These are phyloP conservation scores for Hormaphis cornu DNA, from an alignment of 1,140 invertebrate species.

Conservation along the genomic window DNA sequence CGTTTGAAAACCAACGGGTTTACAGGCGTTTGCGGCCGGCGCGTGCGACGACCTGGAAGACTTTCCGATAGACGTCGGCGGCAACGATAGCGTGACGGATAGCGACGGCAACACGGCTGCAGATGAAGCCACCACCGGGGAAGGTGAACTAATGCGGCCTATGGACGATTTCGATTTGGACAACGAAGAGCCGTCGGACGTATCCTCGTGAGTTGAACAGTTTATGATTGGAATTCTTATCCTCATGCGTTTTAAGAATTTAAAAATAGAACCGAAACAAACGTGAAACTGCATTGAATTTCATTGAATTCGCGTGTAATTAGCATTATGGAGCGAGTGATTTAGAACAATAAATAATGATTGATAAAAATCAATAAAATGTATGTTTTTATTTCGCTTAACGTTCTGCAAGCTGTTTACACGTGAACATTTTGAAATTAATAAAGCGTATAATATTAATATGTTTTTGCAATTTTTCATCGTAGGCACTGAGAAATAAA, in stretches of 20 bases:
- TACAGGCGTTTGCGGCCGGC: conserved; percentile 23
- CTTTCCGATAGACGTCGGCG: conserved; percentile 27
- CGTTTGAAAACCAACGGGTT: neutral
- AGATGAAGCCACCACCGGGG: neutral
- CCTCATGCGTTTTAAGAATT: neutral
- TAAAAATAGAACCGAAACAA: neutral
- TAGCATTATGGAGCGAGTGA: no score
- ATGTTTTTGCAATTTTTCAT: no score
- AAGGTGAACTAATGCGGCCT: neutral
- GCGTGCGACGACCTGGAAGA: conserved; percentile 17
- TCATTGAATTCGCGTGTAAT: no score
- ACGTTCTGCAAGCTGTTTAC: no score
- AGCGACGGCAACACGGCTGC: neutral
- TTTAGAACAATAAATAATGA: no score
- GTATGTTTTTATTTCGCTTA: no score
- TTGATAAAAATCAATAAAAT: no score
- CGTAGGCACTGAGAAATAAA: no score
- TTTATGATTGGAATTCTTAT: no score
- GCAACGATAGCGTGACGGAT: neutral
- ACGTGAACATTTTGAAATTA: no score
- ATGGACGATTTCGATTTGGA: conserved; percentile 5
- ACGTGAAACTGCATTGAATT: no score
- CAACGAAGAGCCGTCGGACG: neutral
- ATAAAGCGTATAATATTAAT: no score
- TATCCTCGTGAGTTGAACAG: neutral